These are phyloP conservation scores for Bembecia ichneumoniformis DNA, from an alignment of 2,888 invertebrate genomes.

Conservation along the genomic window DNA sequence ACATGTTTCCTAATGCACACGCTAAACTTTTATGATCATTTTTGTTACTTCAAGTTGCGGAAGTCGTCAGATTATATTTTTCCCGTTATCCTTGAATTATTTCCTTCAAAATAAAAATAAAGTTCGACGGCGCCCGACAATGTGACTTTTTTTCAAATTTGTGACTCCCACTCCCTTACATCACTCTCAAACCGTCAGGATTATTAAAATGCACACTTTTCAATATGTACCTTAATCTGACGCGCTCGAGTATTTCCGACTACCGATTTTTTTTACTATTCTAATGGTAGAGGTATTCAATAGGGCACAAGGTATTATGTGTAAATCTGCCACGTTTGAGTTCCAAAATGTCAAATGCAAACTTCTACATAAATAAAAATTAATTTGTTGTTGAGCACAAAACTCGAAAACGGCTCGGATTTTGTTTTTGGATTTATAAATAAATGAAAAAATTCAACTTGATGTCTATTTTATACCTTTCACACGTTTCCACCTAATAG, in stretches of 20 bases:
- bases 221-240: slow-evolving; percentile 6
- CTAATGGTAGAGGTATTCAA: slow-evolving; percentile 4
- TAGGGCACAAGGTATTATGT: not conserved
- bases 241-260: slow-evolving; percentile 3
- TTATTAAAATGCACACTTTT: slow-evolving; percentile 5
- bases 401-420: too few species aligned
- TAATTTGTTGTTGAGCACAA: too few species aligned
- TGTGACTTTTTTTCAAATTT: slow-evolving; percentile 7
- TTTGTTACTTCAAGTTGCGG: slow-evolving; percentile 2
- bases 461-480: too few species aligned
- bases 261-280: slow-evolving; percentile 5
- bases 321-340: too few species aligned
- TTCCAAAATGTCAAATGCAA: too few species aligned
- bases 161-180: slow-evolving; percentile 3
- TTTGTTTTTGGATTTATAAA: too few species aligned
- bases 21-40: not conserved
- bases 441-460: too few species aligned
- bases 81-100: slow-evolving; percentile 2
- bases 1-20: slow-evolving; percentile 2
- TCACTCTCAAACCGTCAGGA: slow-evolving; percentile 4
- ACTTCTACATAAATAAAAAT: too few species aligned
- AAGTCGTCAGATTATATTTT: slow-evolving; percentile 4
- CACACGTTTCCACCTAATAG: too few species aligned
- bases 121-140: slow-evolving; percentile 4
- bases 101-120: slow-evolving; percentile 2